A percentile compares a stretch with the other conserved stretches of the same genome.
Conservation (phyloP, 2,113 vertebrate genomes). For the Athene noctua region DNA sequence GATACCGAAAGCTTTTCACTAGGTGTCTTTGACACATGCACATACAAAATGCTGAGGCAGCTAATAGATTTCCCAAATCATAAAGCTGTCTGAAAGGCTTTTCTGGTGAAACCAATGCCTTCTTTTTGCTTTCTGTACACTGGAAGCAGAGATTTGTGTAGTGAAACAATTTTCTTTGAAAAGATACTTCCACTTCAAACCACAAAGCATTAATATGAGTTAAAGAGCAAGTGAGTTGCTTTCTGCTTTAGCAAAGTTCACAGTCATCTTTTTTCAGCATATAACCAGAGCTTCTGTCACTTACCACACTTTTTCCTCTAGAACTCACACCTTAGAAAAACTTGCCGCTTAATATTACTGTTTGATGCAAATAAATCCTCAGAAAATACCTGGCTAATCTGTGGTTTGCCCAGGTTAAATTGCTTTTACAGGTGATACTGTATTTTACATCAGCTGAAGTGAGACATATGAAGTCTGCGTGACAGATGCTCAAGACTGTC, state of each 20-base stretch:
- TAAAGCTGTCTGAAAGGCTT: not conserved
- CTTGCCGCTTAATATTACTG: not conserved
- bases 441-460: not conserved
- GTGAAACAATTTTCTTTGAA: not conserved
- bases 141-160: not conserved
- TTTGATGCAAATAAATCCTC: not conserved
- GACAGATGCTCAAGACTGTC: not conserved
- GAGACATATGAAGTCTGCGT: not conserved
- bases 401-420: not conserved
- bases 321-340: not conserved
- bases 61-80: not conserved
- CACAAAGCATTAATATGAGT: too few species aligned
- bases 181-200: constrained; percentile 13
- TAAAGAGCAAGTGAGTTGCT: not conserved
- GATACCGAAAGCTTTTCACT: not conserved
- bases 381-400: not conserved
- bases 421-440: not conserved
- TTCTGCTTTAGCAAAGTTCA: not conserved
- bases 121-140: not conserved
- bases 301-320: not conserved
- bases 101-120: not conserved
- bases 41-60: not conserved
- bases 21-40: not conserved
- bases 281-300: not conserved
- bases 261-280: not conserved